Percentiles rank a stretch among this genome's conserved stretches.
Conservation (phyloP, 2,888 invertebrate genomes). For the Eilema sororculum region DNA sequence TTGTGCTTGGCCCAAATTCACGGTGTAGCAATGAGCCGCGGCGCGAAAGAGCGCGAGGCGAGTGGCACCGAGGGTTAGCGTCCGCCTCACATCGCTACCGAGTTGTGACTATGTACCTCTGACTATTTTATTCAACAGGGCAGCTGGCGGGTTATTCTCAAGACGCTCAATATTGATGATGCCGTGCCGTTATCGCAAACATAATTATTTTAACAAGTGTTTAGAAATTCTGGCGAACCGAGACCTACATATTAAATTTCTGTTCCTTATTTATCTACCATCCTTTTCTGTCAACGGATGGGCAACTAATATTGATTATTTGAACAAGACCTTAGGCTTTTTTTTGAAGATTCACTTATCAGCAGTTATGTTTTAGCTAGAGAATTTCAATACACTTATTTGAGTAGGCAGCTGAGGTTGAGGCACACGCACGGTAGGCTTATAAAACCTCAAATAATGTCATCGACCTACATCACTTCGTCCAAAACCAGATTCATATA, state of each 20-base stretch:
- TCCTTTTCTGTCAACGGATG: neutral
- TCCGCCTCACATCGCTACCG: conserved; percentile 86
- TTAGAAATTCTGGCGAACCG: neutral
- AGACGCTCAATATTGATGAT: conserved; percentile 44
- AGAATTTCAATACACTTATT: neutral
- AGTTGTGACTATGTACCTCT: conserved; percentile 79
- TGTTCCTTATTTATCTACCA: neutral
- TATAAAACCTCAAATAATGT: neutral
- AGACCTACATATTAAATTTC: neutral
- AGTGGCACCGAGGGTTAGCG: conserved; percentile 68
- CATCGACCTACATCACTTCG: neutral
- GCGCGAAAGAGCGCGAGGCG: conserved; percentile 77
- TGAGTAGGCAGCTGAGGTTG: neutral
- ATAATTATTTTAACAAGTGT: neutral
- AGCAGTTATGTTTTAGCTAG: neutral
- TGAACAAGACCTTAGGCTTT: neutral
- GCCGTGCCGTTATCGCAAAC: conserved; percentile 36
- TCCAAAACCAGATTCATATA: neutral
- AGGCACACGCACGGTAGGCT: neutral
- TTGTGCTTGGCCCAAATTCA: conserved; percentile 78
- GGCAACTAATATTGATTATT: neutral
- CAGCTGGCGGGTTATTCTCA: conserved; percentile 66
- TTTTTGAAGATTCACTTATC: neutral
- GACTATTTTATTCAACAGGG: conserved; percentile 70
- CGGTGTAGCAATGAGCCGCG: conserved; percentile 71